These are phyloP conservation scores for Diaprepes abbreviatus DNA, from an alignment of 2,888 invertebrate species.

Conservation along the genomic window DNA sequence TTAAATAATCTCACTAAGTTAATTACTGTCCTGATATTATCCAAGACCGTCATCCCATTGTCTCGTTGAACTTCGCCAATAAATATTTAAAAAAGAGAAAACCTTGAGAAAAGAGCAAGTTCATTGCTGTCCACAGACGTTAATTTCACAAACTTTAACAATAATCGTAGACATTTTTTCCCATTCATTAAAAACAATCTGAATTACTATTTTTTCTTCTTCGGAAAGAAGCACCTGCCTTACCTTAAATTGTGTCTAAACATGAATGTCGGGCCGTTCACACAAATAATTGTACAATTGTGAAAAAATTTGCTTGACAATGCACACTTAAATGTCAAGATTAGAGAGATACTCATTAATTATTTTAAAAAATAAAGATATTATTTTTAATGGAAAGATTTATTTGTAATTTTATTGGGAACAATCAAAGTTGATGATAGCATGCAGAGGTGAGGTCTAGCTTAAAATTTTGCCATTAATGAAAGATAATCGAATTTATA, in stretches of 20 bases:
- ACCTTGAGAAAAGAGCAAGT: conserved; percentile 37
- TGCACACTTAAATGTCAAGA: conserved; percentile 2
- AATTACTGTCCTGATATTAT: conserved; percentile 12
- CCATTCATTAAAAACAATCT: conserved; percentile 32
- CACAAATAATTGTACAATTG: conserved; percentile 22
- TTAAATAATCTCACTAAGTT: too few species aligned
- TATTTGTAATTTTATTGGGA: too few species aligned
- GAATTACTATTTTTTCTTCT: conserved; percentile 21
- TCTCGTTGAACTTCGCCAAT: conserved; percentile 19
- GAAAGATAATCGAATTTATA: too few species aligned
- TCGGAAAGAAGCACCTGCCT: conserved; percentile 11
- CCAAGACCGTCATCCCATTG: conserved; percentile 21
- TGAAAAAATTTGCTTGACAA: conserved; percentile 13
- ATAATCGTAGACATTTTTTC: conserved; percentile 12
- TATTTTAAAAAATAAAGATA: conserved; percentile 1
- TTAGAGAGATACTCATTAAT: conserved; percentile 2
- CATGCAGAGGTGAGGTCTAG: too few species aligned
- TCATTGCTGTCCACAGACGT: conserved; percentile 26
- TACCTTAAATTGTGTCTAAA: conserved; percentile 14
- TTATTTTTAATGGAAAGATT: not conserved
- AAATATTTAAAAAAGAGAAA: conserved; percentile 36
- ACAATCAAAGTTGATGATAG: too few species aligned
- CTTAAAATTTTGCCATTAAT: too few species aligned
- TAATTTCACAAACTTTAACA: conserved; percentile 23
- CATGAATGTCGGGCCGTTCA: conserved; percentile 17